Base-by-base conservation (phyloP, 1,140 invertebrate species). In the Adoxophyes honmai region DNA sequence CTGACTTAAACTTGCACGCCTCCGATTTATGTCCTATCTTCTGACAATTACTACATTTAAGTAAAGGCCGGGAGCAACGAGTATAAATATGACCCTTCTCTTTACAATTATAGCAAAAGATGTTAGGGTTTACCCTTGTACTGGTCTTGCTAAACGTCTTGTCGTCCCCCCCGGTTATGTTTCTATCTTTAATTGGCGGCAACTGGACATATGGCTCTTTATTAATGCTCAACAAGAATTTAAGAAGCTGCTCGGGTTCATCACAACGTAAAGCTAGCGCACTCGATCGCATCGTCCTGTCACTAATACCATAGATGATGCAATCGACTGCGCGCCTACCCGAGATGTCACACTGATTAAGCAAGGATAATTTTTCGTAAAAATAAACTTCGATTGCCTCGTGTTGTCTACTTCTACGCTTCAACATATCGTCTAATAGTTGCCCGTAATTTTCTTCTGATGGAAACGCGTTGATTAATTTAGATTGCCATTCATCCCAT, bases 81-180 rank as follows among this genome's bases (percentile, higher is more conserved):
- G 28, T 33, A 16, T 33, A 64, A 8, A 39, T 37, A 15, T 64
- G 62, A 1, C 62, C 62, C 42, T 51, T 64, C 34, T 64, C 62
- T 14, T 64, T 64, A 34, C 62, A 64, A 13, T 64, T 64, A 14
- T 18, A 64, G 38, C 62, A 64, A 16, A 33, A 53, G 5, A 60
- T 4, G 1, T 13, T 39, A 15, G 14, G 14, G 38, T 39, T 13
- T 0, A 0, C 6, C 4, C 38, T 6, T 39, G 4, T 8, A 15
- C 4, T 39, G 14, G 4, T 15, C 4, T 14, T 35, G 16, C 10
- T 9, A 9, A 9, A 3, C 1, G 18, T 44, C 10, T 8, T 33
- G 37, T 52, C 34, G 21, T 11, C 10, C 33, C 4, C 7, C 4
- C 14, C 15, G n/a, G 2, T 55, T 39, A 7, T n/a, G 9, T 21